Evolutionary conservation across 2,113 vertebrate genomes (phyloP).

Genomic region (Larimichthys crocea): DNA sequence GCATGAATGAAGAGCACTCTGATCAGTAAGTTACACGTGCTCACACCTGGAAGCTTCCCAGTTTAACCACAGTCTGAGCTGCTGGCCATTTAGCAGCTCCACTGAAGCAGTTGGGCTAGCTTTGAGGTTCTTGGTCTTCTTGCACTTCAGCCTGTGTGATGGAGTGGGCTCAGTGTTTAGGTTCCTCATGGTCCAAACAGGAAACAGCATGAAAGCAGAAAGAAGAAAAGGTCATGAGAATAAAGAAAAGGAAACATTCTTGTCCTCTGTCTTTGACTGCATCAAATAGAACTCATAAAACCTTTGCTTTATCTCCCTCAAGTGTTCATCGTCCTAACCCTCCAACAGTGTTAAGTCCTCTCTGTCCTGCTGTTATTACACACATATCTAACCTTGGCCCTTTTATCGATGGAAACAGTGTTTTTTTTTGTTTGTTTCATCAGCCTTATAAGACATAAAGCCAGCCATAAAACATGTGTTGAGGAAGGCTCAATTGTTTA

Average conservation of each 20-base stretch:
- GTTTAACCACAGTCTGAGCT: background rate
- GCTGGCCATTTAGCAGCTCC: background rate
- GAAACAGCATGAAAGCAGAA: background rate
- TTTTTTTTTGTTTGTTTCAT: no score
- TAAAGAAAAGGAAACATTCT: background rate
- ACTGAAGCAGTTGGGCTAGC: background rate
- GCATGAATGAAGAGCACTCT: background rate
- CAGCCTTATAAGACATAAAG: no score
- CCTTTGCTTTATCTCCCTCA: background rate
- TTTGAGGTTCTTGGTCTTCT: slow-evolving; percentile 1
- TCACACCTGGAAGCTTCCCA: background rate
- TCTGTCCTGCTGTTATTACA: no score
- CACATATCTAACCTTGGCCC: no score
- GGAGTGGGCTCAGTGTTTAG: slow-evolving; percentile 6
- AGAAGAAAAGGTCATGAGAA: background rate
- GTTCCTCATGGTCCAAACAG: slow-evolving; percentile 34
- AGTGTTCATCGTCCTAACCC: background rate
- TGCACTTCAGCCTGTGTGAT: background rate
- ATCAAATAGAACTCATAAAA: background rate
- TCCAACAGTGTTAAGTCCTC: no score
- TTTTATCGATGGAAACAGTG: no score
- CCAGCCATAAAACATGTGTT: no score
- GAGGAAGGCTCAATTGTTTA: no score
- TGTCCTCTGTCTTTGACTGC: background rate
- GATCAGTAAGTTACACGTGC: background rate